Base-by-base conservation (phyloP, 2,113 vertebrate genomes). In the Heloderma charlesbogerti region DNA sequence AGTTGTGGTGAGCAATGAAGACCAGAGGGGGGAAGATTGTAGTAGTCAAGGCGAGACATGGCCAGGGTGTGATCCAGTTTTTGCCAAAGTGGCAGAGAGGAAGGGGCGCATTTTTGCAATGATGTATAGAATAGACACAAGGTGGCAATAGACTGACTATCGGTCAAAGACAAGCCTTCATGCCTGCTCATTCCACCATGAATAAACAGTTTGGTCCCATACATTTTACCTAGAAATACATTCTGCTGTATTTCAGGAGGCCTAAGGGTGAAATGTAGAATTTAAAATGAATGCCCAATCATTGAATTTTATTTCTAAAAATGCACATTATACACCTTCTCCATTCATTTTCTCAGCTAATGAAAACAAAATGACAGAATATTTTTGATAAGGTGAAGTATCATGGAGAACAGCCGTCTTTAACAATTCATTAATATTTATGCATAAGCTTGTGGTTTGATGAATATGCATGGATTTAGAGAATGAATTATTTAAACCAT, bases 381-480 rank as follows among this genome's bases (percentile, higher is more conserved):
- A 90, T 88, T 89, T 95, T 95, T 94, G 89, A 69, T 84, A 84
- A 95, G 67, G 31, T 91, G 4, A 88, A 40, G 4, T 89, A 87
- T 92, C 93, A 94, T 93, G 89, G 92, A 92, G 72, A 91, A 87
- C 84, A 71, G 83, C 83, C 40, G n/a, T 80, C 84, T 80, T 86
- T 86, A 80, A 89, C 29, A 72, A 91, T 88, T 92, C 91, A 96
- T 97, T 94, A 96, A 97, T 95, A 96, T 97, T 86, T 86, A 96
- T 95, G 83, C 78, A 82, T 74, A 87, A 87, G 89, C 80, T 94
- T 75, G 87, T 92, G 88, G 27, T 92, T 96, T 95, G 88, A 97
- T 95, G 89, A 94, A 94, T 89, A 95, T 89, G 90, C 72, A 94
- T 95, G 81, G 12, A 88, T 92, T 92, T 94, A 93, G 29, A 92